Evolutionary conservation across 2,113 vertebrate genomes (phyloP).

Genomic region (Sinocyclocheilus maitianheensis): DNA sequence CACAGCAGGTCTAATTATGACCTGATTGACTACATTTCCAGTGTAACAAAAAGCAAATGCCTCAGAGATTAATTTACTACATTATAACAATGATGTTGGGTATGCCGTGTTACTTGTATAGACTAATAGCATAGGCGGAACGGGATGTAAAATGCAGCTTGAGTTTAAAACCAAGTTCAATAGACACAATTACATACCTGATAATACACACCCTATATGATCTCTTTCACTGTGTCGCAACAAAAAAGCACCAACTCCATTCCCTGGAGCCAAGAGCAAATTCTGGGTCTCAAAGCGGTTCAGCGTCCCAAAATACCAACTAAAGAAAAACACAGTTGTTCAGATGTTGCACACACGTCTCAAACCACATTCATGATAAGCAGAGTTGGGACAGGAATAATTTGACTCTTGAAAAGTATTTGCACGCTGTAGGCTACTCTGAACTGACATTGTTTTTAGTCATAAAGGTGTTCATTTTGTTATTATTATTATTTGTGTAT

Average conservation of each 20-base stretch:
- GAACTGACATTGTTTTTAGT: background rate
- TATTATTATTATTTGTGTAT: no score
- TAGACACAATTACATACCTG: slow-evolving; percentile 59
- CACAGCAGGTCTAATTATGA: background rate
- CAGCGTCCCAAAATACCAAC: slow-evolving; percentile 72
- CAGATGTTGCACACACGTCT: background rate
- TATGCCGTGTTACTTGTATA: background rate
- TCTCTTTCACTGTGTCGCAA: slow-evolving; percentile 68
- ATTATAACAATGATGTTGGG: background rate
- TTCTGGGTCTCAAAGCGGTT: slow-evolving; percentile 64
- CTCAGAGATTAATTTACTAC: background rate
- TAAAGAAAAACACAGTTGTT: slow-evolving; percentile 44
- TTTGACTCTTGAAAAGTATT: background rate
- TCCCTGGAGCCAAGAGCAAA: slow-evolving; percentile 60
- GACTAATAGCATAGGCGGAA: background rate
- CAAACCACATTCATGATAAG: background rate
- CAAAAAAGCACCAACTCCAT: slow-evolving; percentile 62
- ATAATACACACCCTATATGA: slow-evolving; percentile 62
- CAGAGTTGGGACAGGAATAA: background rate
- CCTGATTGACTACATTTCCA: background rate
- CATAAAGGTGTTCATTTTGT: background rate
- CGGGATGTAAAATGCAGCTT: background rate
- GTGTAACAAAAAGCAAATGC: background rate
- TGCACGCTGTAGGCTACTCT: background rate
- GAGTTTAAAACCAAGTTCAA: background rate